These are phyloP conservation scores for Tetraneura akinire DNA, from an alignment of 1,140 invertebrate genomes.

Conservation along the genomic window DNA sequence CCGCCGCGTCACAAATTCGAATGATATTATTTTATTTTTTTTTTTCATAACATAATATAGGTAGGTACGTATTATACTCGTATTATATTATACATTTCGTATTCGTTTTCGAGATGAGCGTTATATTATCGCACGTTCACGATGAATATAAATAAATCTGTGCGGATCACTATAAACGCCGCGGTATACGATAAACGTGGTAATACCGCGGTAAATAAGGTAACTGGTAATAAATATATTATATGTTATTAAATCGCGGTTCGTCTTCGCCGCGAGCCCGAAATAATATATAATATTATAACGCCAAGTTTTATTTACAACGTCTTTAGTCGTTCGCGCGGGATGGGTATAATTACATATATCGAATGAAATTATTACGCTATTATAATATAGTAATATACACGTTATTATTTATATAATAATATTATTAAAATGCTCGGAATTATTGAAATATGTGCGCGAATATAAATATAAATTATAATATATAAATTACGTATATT, in stretches of 20 bases:
- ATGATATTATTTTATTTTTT: no score
- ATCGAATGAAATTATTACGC: neutral
- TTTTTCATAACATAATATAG: no score
- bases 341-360: conserved; percentile 10
- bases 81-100: neutral
- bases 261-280: no score
- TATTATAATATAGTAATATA: neutral
- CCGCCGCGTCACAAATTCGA: conserved; percentile 13
- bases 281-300: neutral
- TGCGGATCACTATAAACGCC: neutral
- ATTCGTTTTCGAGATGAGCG: no score
- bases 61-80: neutral
- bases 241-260: no score
- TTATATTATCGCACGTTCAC: neutral
- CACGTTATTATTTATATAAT: neutral
- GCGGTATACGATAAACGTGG: no score
- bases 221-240: no score
- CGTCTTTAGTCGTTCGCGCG: neutral
- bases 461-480: no score
- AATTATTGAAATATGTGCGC: no score
- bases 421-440: no score
- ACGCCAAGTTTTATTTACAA: conserved; percentile 10
- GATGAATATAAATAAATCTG: conserved; percentile 11
- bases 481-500: no score
- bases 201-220: no score